Evolutionary conservation across 2,113 vertebrate genomes (phyloP).

Genomic region (Thunnus thynnus): DNA sequence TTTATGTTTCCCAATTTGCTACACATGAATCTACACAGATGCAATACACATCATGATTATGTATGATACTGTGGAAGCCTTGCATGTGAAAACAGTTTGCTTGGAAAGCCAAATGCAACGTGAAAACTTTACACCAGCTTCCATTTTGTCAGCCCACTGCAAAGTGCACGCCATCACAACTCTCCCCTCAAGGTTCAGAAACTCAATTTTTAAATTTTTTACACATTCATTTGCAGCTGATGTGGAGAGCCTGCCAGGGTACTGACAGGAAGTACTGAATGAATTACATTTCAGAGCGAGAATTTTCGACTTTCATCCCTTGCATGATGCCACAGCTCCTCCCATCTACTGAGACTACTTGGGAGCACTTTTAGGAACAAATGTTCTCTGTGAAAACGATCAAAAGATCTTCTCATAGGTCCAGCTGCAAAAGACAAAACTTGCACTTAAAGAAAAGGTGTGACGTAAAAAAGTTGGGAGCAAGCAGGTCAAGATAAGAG

Average conservation of each 20-base stretch:
- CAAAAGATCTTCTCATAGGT: slow-evolving; percentile 49
- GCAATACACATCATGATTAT: slow-evolving; percentile 35
- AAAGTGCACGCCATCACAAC: slow-evolving; percentile 5
- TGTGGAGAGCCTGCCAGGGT: slow-evolving; percentile 23
- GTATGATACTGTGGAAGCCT: slow-evolving; percentile 42
- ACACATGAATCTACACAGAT: slow-evolving; percentile 22
- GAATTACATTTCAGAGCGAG: slow-evolving; percentile 47
- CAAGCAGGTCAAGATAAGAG: slow-evolving; percentile 19
- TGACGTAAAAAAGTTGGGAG: slow-evolving; percentile 1
- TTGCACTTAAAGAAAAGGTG: slow-evolving; percentile 13
- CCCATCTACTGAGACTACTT: slow-evolving; percentile 13
- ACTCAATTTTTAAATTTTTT: slow-evolving; percentile 45
- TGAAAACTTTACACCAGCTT: slow-evolving; percentile 36
- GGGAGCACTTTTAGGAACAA: slow-evolving; percentile 54
- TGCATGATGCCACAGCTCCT: slow-evolving; percentile 46
- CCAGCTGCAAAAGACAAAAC: slow-evolving; percentile 46
- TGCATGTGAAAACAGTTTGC: slow-evolving; percentile 28
- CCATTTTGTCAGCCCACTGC: slow-evolving; percentile 31
- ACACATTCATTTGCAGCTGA: slow-evolving; percentile 51
- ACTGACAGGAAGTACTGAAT: slow-evolving; percentile 45
- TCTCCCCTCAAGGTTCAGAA: slow-evolving; percentile 29
- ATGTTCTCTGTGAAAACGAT: slow-evolving; percentile 66
- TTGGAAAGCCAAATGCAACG: slow-evolving; percentile 25
- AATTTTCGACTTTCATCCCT: slow-evolving; percentile 47
- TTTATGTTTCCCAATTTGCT: slow-evolving; percentile 43